These are phyloP conservation scores for Scrobipalpa costella DNA, from an alignment of 2,888 invertebrate genomes.

Conservation along the genomic window DNA sequence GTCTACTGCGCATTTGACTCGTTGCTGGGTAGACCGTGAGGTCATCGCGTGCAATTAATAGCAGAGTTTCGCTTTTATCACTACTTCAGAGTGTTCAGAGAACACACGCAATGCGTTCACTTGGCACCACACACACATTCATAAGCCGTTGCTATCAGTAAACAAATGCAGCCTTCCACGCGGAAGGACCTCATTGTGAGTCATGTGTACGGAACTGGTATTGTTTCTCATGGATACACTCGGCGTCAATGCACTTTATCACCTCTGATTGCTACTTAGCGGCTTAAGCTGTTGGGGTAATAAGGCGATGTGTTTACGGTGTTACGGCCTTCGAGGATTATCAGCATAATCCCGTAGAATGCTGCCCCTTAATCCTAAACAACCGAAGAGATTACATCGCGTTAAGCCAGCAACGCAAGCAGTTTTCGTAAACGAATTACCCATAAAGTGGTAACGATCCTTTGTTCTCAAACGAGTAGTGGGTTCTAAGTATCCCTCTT, in stretches of 20 bases:
- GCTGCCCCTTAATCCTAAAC: slow-evolving; percentile 2
- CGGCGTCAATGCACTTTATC: slow-evolving; percentile 25
- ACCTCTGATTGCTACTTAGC: slow-evolving; percentile 11
- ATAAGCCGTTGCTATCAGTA: slow-evolving; percentile 5
- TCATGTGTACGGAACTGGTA: slow-evolving; percentile 25
- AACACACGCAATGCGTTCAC: slow-evolving; percentile 7
- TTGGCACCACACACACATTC: background rate
- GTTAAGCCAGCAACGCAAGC: background rate
- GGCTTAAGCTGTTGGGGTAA: background rate
- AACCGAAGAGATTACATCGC: slow-evolving; percentile 5
- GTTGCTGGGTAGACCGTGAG: slow-evolving; percentile 50
- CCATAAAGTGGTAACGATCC: slow-evolving; percentile 1
- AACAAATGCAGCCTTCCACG: slow-evolving; percentile 18
- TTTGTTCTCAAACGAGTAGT: background rate
- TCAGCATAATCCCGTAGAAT: slow-evolving; percentile 10
- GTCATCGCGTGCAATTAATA: slow-evolving; percentile 57
- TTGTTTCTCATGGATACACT: slow-evolving; percentile 18
- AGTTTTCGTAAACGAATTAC: background rate
- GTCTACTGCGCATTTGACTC: slow-evolving; percentile 64
- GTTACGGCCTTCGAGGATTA: slow-evolving; percentile 7
- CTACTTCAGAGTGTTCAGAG: slow-evolving; percentile 20
- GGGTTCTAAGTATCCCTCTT: background rate
- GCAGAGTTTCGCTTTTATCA: slow-evolving; percentile 53
- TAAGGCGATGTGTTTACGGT: slow-evolving; percentile 1
- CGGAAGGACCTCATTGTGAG: slow-evolving; percentile 24